Base-by-base conservation (phyloP, 2,797 vertebrate genomes). In the Chelon auratus region DNA sequence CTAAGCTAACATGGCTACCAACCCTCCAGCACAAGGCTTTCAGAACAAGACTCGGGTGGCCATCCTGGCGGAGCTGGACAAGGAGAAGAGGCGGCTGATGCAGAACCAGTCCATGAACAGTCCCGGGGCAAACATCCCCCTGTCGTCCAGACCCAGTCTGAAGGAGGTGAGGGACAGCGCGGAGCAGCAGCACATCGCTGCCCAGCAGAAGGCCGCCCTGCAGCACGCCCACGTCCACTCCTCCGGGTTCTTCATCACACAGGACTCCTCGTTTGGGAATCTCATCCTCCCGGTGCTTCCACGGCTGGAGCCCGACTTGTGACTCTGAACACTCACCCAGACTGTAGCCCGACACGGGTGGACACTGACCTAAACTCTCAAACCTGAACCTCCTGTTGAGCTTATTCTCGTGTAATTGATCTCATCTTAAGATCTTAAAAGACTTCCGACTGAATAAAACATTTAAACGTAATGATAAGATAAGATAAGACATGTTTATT, bases 211-310 rank as follows among this genome's bases (percentile, higher is more conserved):
- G 90, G 97, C 98, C 67, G 98, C 98, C n/a, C 81, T 99, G 82
- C 98, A 99, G 96, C 97, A 99, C 0, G 98, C 97, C 3, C 97
- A 99, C 2, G 96, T 93, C 63, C 98, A 99, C 87, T 99, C 97
- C 3, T 97, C 96, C 9, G 97, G 97, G 85, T 99, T 97, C 93
- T 99, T 99, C 95, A 98, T 99, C 93, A 99, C 98, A 6, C 98
- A 99, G 90, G 97, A 99, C 87, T 99, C 97, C 11, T 96, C 97
- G 0, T 99, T 99, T 86, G 98, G 97, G 87, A 99, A 99, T 90
- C 96, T 99, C 72, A 99, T 99, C 93, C 97, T 99, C 80, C 98
- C 97, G 13, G 97, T 99, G 65, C 91, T 98, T 36, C 98, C 98
- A 33, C 94, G 97, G 52, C 94, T 98, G 79, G 97, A 99, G 60